Evolutionary conservation across 2,113 vertebrate genomes (phyloP).

Genomic region (Sinocyclocheilus anshuiensis): DNA sequence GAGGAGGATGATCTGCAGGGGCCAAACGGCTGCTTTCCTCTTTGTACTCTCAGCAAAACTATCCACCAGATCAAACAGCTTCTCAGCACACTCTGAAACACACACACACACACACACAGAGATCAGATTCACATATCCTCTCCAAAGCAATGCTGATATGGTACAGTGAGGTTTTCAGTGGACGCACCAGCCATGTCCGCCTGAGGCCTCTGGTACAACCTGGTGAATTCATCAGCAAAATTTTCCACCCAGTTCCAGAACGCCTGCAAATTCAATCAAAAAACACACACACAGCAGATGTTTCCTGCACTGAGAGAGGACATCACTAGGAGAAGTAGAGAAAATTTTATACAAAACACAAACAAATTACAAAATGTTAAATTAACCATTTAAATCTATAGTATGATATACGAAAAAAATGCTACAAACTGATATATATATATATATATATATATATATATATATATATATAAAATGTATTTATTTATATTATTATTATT

Average conservation of each 20-base stretch:
- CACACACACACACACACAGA: neutral
- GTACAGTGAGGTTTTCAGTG: neutral
- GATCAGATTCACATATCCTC: neutral
- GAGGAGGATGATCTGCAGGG: constrained; percentile 94
- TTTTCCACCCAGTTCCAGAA: constrained; percentile 48
- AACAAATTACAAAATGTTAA: neutral
- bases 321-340: constrained; percentile 2
- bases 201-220: constrained; percentile 40
- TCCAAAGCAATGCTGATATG: neutral
- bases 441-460: no score
- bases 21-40: constrained; percentile 96
- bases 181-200: constrained; percentile 39
- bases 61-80: constrained; percentile 79
- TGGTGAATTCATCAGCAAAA: constrained; percentile 40
- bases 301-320: neutral
- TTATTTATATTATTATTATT: no score
- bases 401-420: no score
- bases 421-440: no score
- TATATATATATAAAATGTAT: no score
- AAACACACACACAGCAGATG: neutral
- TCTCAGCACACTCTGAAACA: constrained; percentile 89
- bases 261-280: constrained; percentile 6
- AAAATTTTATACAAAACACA: neutral
- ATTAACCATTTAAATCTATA: neutral
- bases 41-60: constrained; percentile 67